Base-by-base conservation (phyloP, 1,140 invertebrate genomes). In the Heterodera carotae region DNA sequence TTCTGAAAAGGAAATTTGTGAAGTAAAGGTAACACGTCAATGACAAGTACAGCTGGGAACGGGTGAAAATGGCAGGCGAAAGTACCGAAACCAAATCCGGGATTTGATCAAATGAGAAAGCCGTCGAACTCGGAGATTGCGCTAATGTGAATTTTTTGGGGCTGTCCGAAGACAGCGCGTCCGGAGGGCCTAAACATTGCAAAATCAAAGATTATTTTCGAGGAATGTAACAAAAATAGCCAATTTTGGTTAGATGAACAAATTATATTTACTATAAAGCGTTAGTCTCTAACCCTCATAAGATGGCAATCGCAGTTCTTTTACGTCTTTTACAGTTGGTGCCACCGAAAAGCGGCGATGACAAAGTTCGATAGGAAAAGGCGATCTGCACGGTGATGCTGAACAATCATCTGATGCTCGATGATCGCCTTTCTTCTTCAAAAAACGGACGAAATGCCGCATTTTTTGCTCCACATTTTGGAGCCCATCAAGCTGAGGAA, bases 1-100 rank as follows among this genome's bases (percentile, higher is more conserved):
- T 22, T 64, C 82, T 83, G 31, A 73, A 84, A 84, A 56, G 22
- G 3, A 29, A 6, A 31, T 77, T 77, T n/a, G 0, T 43, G 39
- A 56, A 22, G 5, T 18, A 15, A 56, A 56, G 22, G 18, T 12
- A 22, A 22, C 12, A 66, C 7, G 25, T 66, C n/a, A 15, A 66
- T 2, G 5, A 6, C 25, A 66, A 25, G 69, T n/a, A 34, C 77
- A 78, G 69, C 43, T 81, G 78, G 3, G 77, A 72, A 25, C 59
- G 69, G 4, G 33, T 22, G 29, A 66, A 66, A 66, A 34, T 34
- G 29, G 62, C 62, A 12, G 62, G 62, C 27, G 62, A 66, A 66
- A 66, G 62, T 5, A 34, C 8, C 10, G 62, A 31, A 6, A n/a
- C 62, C 27, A 66, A 66, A 22, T 66, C 62, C 3, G 62, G 62